These are phyloP conservation scores for Trichogramma pretiosum DNA, from an alignment of 1,140 invertebrate species.

Conservation along the genomic window DNA sequence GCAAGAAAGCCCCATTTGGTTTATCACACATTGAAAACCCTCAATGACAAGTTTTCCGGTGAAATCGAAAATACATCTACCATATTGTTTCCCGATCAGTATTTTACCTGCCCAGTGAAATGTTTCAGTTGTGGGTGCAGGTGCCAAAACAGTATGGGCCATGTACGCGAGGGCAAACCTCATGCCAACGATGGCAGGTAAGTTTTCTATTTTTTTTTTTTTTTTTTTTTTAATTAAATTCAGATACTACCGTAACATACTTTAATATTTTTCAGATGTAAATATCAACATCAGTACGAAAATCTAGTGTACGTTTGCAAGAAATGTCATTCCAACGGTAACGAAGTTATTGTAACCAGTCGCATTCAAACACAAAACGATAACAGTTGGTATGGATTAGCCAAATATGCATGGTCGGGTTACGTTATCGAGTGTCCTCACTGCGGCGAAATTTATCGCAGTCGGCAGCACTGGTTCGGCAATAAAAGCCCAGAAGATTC, in stretches of 20 bases:
- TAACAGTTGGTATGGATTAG: slow-evolving; percentile 61
- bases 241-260: neutral
- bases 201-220: slow-evolving; percentile 19
- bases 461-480: slow-evolving; percentile 77
- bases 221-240: neutral
- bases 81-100: slow-evolving; percentile 68
- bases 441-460: slow-evolving; percentile 75
- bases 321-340: slow-evolving; percentile 52
- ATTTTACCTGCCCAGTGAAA: slow-evolving; percentile 66
- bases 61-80: slow-evolving; percentile 54
- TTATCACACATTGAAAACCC: slow-evolving; percentile 57
- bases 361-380: slow-evolving; percentile 54
- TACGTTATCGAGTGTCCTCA: slow-evolving; percentile 71
- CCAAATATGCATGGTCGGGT: slow-evolving; percentile 74
- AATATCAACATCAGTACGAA: slow-evolving; percentile 71
- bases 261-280: slow-evolving; percentile 37
- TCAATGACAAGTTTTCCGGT: slow-evolving; percentile 72
- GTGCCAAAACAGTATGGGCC: slow-evolving; percentile 72
- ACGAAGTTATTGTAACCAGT: slow-evolving; percentile 54
- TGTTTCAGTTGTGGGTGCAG: slow-evolving; percentile 64
- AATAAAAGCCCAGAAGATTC: slow-evolving; percentile 67
- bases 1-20: slow-evolving; percentile 57
- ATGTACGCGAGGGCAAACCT: slow-evolving; percentile 57
- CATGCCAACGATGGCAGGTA: slow-evolving; percentile 51
- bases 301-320: slow-evolving; percentile 71